phyloP scores from a whole-genome alignment of 2,797 vertebrate species.

The Falco concolor region DNA sequence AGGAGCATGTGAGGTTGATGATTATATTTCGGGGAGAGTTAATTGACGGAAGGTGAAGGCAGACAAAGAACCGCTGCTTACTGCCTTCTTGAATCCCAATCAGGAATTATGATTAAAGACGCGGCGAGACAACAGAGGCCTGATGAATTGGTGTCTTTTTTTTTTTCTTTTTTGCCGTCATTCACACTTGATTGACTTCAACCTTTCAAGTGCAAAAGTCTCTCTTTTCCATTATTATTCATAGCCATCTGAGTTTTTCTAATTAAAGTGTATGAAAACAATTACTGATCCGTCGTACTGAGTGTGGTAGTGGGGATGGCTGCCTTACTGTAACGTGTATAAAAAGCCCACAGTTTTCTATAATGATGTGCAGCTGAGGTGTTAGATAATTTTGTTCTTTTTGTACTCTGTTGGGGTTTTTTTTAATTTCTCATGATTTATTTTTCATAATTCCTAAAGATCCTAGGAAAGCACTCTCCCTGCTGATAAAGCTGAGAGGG shows the following conservation, averaged over 20 bases:
- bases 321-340: conserved; percentile 72
- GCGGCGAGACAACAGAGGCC: conserved; percentile 83
- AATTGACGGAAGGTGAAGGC: conserved; percentile 88
- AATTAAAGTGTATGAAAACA: conserved; percentile 88
- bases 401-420: conserved; percentile 74
- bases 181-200: conserved; percentile 91
- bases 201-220: conserved; percentile 86
- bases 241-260: conserved; percentile 86
- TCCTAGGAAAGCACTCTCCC: conserved; percentile 61
- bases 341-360: conserved; percentile 73
- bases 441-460: conserved; percentile 76
- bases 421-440: conserved; percentile 73
- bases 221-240: conserved; percentile 86
- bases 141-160: conserved; percentile 83
- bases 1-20: conserved; percentile 82
- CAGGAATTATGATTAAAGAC: conserved; percentile 91
- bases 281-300: conserved; percentile 80
- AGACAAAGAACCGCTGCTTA: conserved; percentile 80
- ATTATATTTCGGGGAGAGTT: conserved; percentile 84
- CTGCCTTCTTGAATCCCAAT: conserved; percentile 87
- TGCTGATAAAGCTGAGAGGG: conserved; percentile 58
- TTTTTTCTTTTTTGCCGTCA: conserved; percentile 81
- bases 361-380: conserved; percentile 77
- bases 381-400: conserved; percentile 78
- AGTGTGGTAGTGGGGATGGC: conserved; percentile 74